These are phyloP conservation scores for Pseudomyrmex flavicornis DNA, from an alignment of 1,140 invertebrate genomes.

Conservation along the genomic window DNA sequence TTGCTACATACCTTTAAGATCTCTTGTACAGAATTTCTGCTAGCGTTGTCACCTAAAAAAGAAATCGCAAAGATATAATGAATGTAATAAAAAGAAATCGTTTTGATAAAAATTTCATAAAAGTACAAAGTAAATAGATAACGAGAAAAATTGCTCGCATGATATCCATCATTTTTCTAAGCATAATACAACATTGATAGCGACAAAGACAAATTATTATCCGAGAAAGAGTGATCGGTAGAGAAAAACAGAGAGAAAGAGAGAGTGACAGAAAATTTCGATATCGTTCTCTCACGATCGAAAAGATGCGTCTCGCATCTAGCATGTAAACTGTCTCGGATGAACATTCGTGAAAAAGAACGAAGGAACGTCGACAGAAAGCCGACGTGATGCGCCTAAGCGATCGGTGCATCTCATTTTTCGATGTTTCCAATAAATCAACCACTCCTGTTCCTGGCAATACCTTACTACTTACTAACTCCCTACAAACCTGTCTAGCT, in stretches of 20 bases:
- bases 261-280: slow-evolving; percentile 36
- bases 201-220: slow-evolving; percentile 47
- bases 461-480: slow-evolving; percentile 30
- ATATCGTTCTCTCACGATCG: slow-evolving; percentile 44
- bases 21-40: slow-evolving; percentile 21
- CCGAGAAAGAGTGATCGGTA: not conserved
- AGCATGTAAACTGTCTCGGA: slow-evolving; percentile 40
- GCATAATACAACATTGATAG: slow-evolving; percentile 47
- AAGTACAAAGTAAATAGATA: slow-evolving; percentile 15
- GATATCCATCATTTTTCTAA: slow-evolving; percentile 28
- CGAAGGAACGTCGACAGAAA: slow-evolving; percentile 42
- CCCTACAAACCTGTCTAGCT: slow-evolving; percentile 22
- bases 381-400: slow-evolving; percentile 54
- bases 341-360: slow-evolving; percentile 52
- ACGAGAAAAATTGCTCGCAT: slow-evolving; percentile 24
- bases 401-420: slow-evolving; percentile 53
- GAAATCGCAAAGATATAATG: not conserved
- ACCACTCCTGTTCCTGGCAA: slow-evolving; percentile 10
- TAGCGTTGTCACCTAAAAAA: not conserved
- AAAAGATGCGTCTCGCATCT: slow-evolving; percentile 23
- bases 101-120: slow-evolving; percentile 40
- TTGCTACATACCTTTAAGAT: not conserved
- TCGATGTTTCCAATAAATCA: slow-evolving; percentile 40
- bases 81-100: slow-evolving; percentile 38
- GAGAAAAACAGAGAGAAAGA: slow-evolving; percentile 2